Percentiles rank a stretch among this genome's conserved stretches.
These are phyloP conservation scores for Seira ritae DNA, from an alignment of 2,888 invertebrate genomes.

Conservation along the genomic window DNA sequence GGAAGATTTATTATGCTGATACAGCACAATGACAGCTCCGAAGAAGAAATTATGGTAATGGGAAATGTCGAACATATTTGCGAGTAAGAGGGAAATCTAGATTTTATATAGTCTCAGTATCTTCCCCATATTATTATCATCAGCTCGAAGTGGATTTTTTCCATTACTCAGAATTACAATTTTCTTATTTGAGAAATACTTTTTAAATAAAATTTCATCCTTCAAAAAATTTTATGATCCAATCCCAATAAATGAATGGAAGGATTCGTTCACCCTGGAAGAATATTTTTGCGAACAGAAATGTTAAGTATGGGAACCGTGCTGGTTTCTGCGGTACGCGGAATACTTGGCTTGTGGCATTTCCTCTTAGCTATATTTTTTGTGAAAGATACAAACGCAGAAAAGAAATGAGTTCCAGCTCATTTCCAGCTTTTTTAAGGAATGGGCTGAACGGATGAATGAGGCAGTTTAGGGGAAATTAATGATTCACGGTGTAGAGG, in stretches of 20 bases:
- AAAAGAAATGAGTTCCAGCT: conserved; percentile 57
- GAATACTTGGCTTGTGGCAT: background rate
- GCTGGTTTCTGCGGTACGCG: no score
- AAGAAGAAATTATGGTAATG: conserved; percentile 52
- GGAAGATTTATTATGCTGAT: conserved; percentile 52
- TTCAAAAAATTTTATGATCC: conserved; percentile 2
- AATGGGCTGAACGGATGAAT: conserved; percentile 41
- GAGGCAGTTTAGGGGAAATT: conserved; percentile 43
- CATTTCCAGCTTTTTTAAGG: conserved; percentile 50
- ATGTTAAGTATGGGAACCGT: no score
- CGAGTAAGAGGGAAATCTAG: background rate
- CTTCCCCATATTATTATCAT: no score
- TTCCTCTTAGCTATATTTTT: background rate
- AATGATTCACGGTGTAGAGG: conserved; percentile 31
- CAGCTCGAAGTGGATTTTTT: background rate
- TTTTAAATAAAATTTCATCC: background rate
- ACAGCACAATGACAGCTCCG: conserved; percentile 44
- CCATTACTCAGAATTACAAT: background rate
- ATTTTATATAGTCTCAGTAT: background rate
- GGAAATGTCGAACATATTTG: conserved; percentile 38
- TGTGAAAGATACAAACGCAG: background rate
- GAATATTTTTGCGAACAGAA: conserved; percentile 22
- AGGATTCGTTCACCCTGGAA: conserved; percentile 57
- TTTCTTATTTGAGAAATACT: background rate
- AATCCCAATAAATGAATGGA: conserved; percentile 13